These are phyloP conservation scores for Craterocephalus amniculus DNA, from an alignment of 2,797 vertebrate genomes.

Conservation along the genomic window DNA sequence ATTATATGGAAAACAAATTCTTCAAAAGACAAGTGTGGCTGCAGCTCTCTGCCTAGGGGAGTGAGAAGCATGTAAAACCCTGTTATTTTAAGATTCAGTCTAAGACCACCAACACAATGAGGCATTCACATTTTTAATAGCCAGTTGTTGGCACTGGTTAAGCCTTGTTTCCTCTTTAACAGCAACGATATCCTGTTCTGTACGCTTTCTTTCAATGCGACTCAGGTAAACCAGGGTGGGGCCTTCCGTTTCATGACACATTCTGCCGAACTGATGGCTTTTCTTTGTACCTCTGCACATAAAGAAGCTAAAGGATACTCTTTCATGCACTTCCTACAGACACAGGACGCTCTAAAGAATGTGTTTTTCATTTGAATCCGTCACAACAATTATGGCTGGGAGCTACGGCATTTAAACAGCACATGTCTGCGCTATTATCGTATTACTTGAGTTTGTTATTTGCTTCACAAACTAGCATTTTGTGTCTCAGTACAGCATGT, in stretches of 20 bases:
- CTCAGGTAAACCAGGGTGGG: constrained; percentile 84
- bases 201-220: constrained; percentile 76
- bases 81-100: constrained; percentile 77
- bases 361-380: constrained; percentile 65
- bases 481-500: constrained; percentile 14
- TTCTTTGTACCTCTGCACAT: constrained; percentile 79
- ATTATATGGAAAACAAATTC: constrained; percentile 68
- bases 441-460: constrained; percentile 38
- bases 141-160: constrained; percentile 79
- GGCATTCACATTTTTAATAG: constrained; percentile 79
- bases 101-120: constrained; percentile 83
- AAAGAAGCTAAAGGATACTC: constrained; percentile 76
- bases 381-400: constrained; percentile 46
- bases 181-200: constrained; percentile 82
- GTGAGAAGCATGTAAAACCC: constrained; percentile 67
- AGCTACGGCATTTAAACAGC: constrained; percentile 47
- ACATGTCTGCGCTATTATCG: constrained; percentile 50
- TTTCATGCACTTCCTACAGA: constrained; percentile 76
- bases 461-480: constrained; percentile 28
- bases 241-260: constrained; percentile 83
- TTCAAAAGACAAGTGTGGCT: constrained; percentile 65
- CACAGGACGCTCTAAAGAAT: constrained; percentile 67
- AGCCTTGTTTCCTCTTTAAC: constrained; percentile 82
- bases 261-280: constrained; percentile 79
- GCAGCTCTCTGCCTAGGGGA: constrained; percentile 61